Evolutionary conservation across 1,140 invertebrate genomes (phyloP).

Genomic region (Drosophila lini): DNA sequence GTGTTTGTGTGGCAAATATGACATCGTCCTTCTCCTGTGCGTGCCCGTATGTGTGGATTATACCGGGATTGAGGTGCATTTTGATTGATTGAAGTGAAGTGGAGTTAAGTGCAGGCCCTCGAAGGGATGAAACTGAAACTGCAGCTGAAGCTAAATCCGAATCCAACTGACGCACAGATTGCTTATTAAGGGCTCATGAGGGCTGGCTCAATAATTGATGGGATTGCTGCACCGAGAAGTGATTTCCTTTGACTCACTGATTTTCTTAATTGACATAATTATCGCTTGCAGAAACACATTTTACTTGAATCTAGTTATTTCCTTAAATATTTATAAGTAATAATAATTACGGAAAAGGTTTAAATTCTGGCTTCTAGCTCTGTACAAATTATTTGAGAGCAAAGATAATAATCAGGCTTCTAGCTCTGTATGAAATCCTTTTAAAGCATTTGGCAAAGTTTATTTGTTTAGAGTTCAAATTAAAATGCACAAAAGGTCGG

Average conservation of each 20-base stretch:
- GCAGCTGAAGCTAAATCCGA: background rate
- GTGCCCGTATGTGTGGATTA: constrained; percentile 23
- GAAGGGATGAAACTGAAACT: background rate
- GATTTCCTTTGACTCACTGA: background rate
- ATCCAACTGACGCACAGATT: constrained; percentile 27
- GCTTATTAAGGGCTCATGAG: constrained; percentile 33
- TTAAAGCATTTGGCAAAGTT: constrained; percentile 3
- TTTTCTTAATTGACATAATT: constrained; percentile 12
- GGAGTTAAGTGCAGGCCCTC: constrained; percentile 18
- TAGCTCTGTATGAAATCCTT: background rate
- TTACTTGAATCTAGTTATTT: background rate
- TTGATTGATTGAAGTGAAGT: constrained; percentile 58
- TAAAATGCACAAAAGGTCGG: background rate
- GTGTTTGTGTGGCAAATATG: constrained; percentile 9
- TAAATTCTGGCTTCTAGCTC: background rate
- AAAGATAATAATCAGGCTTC: background rate
- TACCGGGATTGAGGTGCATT: constrained; percentile 50
- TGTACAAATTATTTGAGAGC: background rate
- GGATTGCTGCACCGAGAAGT: constrained; percentile 1
- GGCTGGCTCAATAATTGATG: constrained; percentile 28
- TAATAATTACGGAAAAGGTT: background rate
- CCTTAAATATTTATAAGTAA: background rate
- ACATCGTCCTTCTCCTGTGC: constrained; percentile 3
- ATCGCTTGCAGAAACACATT: constrained; percentile 4
- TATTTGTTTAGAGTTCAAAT: constrained; percentile 10